These are phyloP conservation scores for Lepidothrix coronata DNA, from an alignment of 2,113 vertebrate species.

Conservation along the genomic window DNA sequence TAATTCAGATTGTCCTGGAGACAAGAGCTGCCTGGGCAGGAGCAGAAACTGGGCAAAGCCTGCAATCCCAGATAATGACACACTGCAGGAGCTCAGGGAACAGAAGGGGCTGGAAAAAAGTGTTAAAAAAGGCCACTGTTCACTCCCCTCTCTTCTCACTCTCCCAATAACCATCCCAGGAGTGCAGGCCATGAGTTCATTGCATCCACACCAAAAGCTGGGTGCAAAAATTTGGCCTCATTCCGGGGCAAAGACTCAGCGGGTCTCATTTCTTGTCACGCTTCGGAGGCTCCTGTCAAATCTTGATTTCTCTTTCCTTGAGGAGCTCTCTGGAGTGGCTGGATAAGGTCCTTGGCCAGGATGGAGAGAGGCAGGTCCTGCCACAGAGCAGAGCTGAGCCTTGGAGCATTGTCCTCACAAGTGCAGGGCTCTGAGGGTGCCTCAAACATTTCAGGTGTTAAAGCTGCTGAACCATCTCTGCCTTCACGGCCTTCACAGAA, in stretches of 20 bases:
- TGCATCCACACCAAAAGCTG: neutral
- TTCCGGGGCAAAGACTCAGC: neutral
- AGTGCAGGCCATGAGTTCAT: neutral
- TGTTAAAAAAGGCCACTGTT: neutral
- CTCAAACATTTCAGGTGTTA: neutral
- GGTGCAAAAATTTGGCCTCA: neutral
- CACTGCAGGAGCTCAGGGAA: neutral
- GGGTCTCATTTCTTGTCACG: neutral
- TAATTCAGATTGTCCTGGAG: neutral
- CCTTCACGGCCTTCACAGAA: neutral
- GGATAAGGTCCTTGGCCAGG: neutral
- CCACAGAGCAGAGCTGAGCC: neutral
- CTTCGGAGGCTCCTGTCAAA: neutral
- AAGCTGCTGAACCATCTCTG: neutral
- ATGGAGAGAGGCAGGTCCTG: neutral
- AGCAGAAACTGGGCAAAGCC: neutral
- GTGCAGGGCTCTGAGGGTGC: neutral
- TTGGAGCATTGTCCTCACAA: neutral
- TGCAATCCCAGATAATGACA: neutral
- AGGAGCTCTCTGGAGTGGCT: neutral
- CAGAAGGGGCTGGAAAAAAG: neutral
- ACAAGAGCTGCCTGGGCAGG: neutral
- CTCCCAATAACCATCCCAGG: neutral
- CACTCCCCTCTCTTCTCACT: neutral
- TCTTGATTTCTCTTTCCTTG: neutral